A percentile compares a stretch with the other conserved stretches of the same genome.
phyloP scores from a whole-genome alignment of 1,140 invertebrate genomes.

The Cephus cinctus region DNA sequence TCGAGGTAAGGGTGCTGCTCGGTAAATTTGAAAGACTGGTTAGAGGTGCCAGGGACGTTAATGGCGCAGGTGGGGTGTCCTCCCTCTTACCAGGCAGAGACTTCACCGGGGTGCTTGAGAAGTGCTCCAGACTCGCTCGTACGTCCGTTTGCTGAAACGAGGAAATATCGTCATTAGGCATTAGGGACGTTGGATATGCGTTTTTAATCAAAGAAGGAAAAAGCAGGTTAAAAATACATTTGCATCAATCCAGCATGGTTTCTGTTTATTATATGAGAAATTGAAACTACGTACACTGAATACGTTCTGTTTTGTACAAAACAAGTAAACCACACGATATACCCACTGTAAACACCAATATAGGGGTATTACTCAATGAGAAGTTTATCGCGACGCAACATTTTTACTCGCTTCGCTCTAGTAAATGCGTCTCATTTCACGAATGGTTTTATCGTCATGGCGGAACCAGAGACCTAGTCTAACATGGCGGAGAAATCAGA shows the following conservation, averaged over 20 bases:
- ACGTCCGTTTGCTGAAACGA: constrained; percentile 52
- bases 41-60: constrained; percentile 50
- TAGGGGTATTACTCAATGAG: too few species aligned
- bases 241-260: too few species aligned
- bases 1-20: constrained; percentile 48
- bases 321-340: too few species aligned
- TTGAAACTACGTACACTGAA: too few species aligned
- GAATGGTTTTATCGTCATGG: background rate
- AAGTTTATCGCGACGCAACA: constrained; percentile 12
- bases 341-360: too few species aligned
- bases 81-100: constrained; percentile 51
- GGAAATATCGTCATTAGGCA: constrained; percentile 15
- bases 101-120: constrained; percentile 51
- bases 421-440: background rate
- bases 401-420: constrained; percentile 17
- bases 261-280: too few species aligned
- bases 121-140: constrained; percentile 51
- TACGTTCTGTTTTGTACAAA: too few species aligned
- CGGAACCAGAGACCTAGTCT: too few species aligned
- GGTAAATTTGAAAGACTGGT: constrained; percentile 54
- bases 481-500: too few species aligned
- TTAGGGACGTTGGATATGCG: too few species aligned
- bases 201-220: too few species aligned
- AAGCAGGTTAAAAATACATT: too few species aligned
- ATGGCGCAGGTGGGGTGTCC: constrained; percentile 50